Evolutionary conservation across 2,888 invertebrate genomes (phyloP).

Genomic region (Scaeva pyrastri): DNA sequence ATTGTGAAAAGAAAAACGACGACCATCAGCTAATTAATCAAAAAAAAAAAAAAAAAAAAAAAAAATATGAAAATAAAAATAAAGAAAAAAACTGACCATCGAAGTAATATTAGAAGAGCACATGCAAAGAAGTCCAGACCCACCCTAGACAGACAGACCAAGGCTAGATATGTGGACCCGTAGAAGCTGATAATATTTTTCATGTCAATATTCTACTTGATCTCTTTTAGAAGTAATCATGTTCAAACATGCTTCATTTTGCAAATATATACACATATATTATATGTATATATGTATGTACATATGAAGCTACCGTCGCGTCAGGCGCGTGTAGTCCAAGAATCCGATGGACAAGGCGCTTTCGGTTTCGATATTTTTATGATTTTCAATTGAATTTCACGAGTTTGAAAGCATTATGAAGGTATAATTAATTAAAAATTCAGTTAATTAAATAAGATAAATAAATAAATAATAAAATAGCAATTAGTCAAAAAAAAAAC

Average conservation of each 20-base stretch:
- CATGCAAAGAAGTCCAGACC: too few species aligned
- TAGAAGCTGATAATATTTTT: not conserved
- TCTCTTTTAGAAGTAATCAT: constrained; percentile 2
- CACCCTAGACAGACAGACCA: not conserved
- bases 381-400: constrained; percentile 21
- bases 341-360: not conserved
- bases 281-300: too few species aligned
- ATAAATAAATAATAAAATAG: not conserved
- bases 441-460: not conserved
- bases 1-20: not conserved
- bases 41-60: not conserved
- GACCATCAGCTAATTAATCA: not conserved
- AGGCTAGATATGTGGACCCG: not conserved
- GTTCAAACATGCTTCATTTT: not conserved
- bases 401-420: not conserved
- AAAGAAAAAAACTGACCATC: not conserved
- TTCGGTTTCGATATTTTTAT: not conserved
- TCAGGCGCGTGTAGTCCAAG: constrained; percentile 31
- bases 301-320: too few species aligned
- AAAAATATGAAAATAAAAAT: too few species aligned
- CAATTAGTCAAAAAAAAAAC: too few species aligned
- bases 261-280: not conserved
- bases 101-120: not conserved
- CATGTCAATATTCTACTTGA: not conserved
- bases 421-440: too few species aligned